Evolutionary conservation across 2,888 invertebrate species (phyloP), one percentile per base, ranked within the genome.

Genomic region (Agriopis aurantiaria): DNA sequence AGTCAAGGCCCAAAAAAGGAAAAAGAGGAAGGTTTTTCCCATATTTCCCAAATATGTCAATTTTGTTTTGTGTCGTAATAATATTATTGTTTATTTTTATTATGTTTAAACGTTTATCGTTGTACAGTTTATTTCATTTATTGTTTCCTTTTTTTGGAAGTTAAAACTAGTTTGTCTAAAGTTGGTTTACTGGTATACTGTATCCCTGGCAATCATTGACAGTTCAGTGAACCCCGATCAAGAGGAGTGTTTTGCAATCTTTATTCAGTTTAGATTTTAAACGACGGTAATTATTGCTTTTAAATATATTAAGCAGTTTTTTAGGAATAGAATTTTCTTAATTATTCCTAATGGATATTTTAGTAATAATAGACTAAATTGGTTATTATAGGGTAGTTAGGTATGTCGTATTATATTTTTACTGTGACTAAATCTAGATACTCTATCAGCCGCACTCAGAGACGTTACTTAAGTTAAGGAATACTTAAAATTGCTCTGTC

Each of bases 201-300:
- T 49, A 11, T 10, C 60, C 49, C 8, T 43, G 10, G 51, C 46
- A 46, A 58, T 58, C 58, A 51, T 53, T 53, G 53, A 23, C 45
- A 62, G 62, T 52, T 62, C 62, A 62, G 23, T 53, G n/a, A 62
- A 53, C 62, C 17, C 62, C 45, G 46, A 53, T 62, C 53, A 43
- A 53, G 11, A 10, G 9, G 23, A 53, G 23, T 55, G 62, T 53
- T 62, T 53, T 53, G 53, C 53, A 41, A 53, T 53, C 53, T 53
- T 62, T 62, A 43, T 53, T 46, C 46, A 23, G 40, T 23, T 23
- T 12, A n/a, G n/a, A 55, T 53, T 62, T 12, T 33, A 53, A 62
- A 62, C 23, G 62, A 33, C 12, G n/a, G 4, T 43, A 62, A 62
- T 53, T 45, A 55, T 45, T 33, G 23, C 61, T 45, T 45, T 33